These are phyloP conservation scores for Cygnus olor DNA, from an alignment of 2,797 vertebrate species.

Conservation along the genomic window DNA sequence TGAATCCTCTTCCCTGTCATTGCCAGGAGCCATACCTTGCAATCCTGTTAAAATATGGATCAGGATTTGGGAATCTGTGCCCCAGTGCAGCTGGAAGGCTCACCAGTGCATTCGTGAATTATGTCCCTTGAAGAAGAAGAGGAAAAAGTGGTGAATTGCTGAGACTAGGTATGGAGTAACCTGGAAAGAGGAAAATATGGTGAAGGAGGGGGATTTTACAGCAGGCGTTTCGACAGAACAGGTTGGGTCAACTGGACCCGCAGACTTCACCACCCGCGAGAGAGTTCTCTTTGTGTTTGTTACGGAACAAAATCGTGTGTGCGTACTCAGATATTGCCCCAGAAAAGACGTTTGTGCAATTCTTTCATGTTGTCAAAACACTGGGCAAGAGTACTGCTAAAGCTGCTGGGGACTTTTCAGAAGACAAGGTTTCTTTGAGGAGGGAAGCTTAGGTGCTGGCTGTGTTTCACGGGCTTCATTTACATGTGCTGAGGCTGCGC, in stretches of 20 bases:
- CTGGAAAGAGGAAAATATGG: not conserved
- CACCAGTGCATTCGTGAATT: slow-evolving; percentile 10
- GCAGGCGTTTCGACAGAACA: not conserved
- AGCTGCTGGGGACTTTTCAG: slow-evolving; percentile 4
- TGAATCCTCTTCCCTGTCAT: not conserved
- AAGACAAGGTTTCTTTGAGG: slow-evolving; percentile 52
- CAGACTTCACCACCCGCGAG: not conserved
- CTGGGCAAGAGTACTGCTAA: slow-evolving; percentile 3
- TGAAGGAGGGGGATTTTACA: not conserved
- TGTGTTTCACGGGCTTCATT: slow-evolving; percentile 21
- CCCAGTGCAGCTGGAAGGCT: not conserved
- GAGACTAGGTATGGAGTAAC: not conserved
- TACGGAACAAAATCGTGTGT: slow-evolving; percentile 8
- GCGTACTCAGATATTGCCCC: not conserved
- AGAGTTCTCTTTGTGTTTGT: slow-evolving; percentile 27
- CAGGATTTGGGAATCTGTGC: not conserved
- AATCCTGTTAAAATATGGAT: not conserved
- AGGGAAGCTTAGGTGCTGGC: slow-evolving; percentile 31
- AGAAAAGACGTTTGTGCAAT: slow-evolving; percentile 45
- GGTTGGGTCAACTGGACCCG: rapidly evolving
- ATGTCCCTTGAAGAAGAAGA: not conserved
- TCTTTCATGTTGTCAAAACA: slow-evolving; percentile 54
- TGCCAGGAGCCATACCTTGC: not conserved
- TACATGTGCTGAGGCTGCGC: not conserved
- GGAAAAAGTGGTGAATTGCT: not conserved